Conservation (phyloP, 2,113 vertebrate genomes). For the Sturnira hondurensis region DNA sequence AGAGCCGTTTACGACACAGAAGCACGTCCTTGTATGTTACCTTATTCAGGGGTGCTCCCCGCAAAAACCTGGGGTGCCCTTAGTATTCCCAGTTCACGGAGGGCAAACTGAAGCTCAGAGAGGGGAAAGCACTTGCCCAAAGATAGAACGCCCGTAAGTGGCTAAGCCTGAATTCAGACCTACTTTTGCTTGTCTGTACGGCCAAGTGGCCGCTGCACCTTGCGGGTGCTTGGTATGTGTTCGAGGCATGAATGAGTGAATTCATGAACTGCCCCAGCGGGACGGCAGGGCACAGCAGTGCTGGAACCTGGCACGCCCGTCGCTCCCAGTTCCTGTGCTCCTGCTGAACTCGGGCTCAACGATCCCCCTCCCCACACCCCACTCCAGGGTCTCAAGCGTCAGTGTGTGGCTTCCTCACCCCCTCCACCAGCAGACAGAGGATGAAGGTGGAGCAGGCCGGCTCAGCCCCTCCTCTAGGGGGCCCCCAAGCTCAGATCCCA, state of each 20-base stretch:
- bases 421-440: not conserved
- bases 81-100: not conserved
- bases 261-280: not conserved
- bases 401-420: not conserved
- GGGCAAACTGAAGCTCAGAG: not conserved
- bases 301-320: not conserved
- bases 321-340: not conserved
- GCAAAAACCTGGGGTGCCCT: not conserved
- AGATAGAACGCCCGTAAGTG: not conserved
- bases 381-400: not conserved
- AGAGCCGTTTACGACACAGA: not conserved
- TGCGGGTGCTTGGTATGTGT: not conserved
- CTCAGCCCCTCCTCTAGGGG: not conserved
- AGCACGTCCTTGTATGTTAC: not conserved
- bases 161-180: not conserved
- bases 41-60: fast-evolving
- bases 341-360: not conserved
- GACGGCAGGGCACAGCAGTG: not conserved
- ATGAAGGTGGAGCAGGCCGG: not conserved
- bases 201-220: not conserved
- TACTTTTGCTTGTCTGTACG: not conserved
- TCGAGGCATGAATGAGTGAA: not conserved
- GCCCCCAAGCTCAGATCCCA: not conserved
- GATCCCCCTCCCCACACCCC: not conserved
- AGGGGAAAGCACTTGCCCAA: not conserved